A percentile compares a stretch with the other conserved stretches of the same genome.
These are phyloP conservation scores for Corythornis leucogaster DNA, from an alignment of 2,797 vertebrate species.

Conservation along the genomic window DNA sequence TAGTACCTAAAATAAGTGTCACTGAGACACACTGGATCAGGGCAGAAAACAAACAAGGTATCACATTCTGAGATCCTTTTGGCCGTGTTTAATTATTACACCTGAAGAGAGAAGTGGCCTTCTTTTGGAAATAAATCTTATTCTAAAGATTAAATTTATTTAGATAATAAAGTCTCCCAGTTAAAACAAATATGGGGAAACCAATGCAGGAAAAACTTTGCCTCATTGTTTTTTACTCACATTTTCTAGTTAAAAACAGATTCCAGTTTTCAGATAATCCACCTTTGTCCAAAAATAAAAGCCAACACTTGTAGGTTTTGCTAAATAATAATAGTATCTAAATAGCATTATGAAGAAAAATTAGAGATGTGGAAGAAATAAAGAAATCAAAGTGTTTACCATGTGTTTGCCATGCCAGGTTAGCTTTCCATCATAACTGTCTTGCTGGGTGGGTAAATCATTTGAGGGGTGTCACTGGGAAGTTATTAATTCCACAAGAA, in stretches of 20 bases:
- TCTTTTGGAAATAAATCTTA: neutral
- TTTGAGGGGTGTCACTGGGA: neutral
- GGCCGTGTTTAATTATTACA: neutral
- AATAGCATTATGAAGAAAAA: neutral
- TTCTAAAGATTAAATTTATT: neutral
- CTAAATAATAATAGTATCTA: neutral
- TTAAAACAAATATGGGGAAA: neutral
- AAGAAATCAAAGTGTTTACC: neutral
- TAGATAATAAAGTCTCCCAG: neutral
- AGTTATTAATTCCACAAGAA: neutral
- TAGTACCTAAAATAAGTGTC: constrained; percentile 17
- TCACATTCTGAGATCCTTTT: neutral
- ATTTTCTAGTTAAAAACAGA: neutral
- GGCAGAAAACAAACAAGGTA: neutral
- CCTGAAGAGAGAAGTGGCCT: neutral
- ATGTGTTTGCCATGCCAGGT: neutral
- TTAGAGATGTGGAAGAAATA: neutral
- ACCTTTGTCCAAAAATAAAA: neutral
- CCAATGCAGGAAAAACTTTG: neutral
- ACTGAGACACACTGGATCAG: neutral
- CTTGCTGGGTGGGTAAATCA: neutral
- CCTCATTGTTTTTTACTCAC: neutral
- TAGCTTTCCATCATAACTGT: neutral
- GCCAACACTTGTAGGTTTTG: neutral
- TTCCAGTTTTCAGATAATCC: neutral